Base-by-base conservation (phyloP, 2,797 vertebrate genomes). In the Chelon labrosus region DNA sequence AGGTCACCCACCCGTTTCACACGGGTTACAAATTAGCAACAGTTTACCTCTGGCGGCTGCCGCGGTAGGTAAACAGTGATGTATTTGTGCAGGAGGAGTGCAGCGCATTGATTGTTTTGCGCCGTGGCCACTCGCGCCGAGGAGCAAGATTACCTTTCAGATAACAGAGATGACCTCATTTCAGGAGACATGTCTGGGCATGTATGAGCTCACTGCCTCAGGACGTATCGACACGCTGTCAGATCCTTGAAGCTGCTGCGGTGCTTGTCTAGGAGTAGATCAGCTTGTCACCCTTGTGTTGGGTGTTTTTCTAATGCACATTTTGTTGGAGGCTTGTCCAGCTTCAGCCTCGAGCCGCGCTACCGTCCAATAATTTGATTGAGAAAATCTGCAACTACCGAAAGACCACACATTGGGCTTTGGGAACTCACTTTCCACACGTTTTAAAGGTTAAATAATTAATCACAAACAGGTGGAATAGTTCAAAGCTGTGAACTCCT, bases 151-250 rank as follows among this genome's bases (percentile, higher is more conserved):
- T 84, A 79, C 70, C 73, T 85, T 83, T 86, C 76, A 80, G 74
- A 88, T 75, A 84, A 81, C 46, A 73, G 67, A 67, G 78, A 85
- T 88, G 85, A 87, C 87, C 85, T 92, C 65, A 80, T 93, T 90
- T 80, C 73, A 49, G 66, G 68, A 76, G 88, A 82, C 85, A 64
- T 85, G 90, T 89, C 85, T 57, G 73, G 83, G 52, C 88, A 84
- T 81, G 88, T 84, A 39, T 82, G 69, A 80, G 56, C 74, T 85
- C 72, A 61, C 47, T 44, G 66, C 71, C 74, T 31, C 59, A 10
- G 70, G 63, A 69, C 66, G 16, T 9, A 46, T 80, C 19, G 70
- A 91, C 79, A 73, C 47, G 58, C 60, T 55, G 73, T 70, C 70
- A 54, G 22, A 42, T 10, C 63, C 35, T 54, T 31, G 68, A 58